These are phyloP conservation scores for Sprattus sprattus DNA, from an alignment of 2,113 vertebrate species.

Conservation along the genomic window DNA sequence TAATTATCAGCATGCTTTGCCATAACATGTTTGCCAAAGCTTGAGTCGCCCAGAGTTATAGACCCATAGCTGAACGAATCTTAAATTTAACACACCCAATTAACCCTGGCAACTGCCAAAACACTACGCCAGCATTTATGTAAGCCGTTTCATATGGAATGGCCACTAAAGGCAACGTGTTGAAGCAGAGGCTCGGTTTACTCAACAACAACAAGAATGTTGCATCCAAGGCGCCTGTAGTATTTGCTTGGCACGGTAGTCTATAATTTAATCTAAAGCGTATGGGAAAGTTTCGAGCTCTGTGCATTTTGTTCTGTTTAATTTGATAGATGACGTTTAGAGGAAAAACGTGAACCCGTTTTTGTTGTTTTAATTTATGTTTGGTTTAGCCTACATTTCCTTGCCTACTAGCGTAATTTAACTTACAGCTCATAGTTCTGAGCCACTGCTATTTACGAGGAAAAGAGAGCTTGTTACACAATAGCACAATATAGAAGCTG, in stretches of 20 bases:
- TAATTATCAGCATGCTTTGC: slow-evolving; percentile 69
- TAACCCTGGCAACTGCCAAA: slow-evolving; percentile 53
- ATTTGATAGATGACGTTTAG: background rate
- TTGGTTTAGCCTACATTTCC: background rate
- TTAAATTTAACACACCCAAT: slow-evolving; percentile 51
- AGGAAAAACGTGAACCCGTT: background rate
- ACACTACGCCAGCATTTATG: slow-evolving; percentile 35
- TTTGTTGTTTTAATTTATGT: background rate
- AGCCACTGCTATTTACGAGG: too few species aligned
- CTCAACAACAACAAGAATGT: background rate
- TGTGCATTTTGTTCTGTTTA: background rate
- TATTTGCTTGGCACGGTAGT: background rate
- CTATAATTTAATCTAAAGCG: background rate
- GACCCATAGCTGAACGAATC: slow-evolving; percentile 46
- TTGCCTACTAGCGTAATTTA: background rate
- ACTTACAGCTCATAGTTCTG: background rate
- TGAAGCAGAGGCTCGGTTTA: background rate
- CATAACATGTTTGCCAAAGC: slow-evolving; percentile 67
- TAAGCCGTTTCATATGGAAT: slow-evolving; percentile 5
- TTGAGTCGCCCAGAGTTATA: slow-evolving; percentile 51
- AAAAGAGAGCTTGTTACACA: background rate
- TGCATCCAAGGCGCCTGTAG: background rate
- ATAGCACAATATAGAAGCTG: background rate
- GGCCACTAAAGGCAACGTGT: background rate
- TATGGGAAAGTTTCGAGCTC: background rate